Percentiles rank a stretch among this genome's conserved stretches.
phyloP scores from a whole-genome alignment of 2,888 invertebrate species.

The Drosophila buzzatii region DNA sequence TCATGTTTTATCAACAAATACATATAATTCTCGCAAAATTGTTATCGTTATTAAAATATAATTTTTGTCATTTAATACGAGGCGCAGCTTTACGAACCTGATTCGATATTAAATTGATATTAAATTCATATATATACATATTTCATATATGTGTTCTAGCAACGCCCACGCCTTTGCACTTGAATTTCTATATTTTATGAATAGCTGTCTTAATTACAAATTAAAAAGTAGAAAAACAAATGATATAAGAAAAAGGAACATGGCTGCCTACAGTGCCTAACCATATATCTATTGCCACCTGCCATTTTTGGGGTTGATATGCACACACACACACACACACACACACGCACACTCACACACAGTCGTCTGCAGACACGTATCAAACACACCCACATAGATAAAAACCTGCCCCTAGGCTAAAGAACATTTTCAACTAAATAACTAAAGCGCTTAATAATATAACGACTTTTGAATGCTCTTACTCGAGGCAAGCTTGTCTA shows the following conservation, averaged over 20 bases:
- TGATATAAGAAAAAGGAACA: conserved; percentile 54
- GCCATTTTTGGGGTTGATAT: conserved; percentile 77
- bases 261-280: conserved; percentile 70
- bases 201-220: conserved; percentile 56
- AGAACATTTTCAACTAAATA: conserved; percentile 54
- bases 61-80: conserved; percentile 26
- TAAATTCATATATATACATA: conserved; percentile 4
- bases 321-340: conserved; percentile 27
- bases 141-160: background rate
- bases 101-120: conserved; percentile 2
- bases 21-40: conserved; percentile 18
- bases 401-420: conserved; percentile 71
- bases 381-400: conserved; percentile 62
- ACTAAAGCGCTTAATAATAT: background rate
- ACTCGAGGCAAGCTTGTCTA: background rate
- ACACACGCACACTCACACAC: conserved; percentile 9
- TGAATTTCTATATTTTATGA: conserved; percentile 26
- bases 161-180: conserved; percentile 64
- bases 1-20: conserved; percentile 35
- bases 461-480: conserved; percentile 31
- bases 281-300: conserved; percentile 69
- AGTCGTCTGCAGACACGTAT: background rate
- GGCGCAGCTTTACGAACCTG: conserved; percentile 1
- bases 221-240: conserved; percentile 43
- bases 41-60: conserved; percentile 11